Conservation (phyloP, 1,140 invertebrate species). For the Drosophila quadrilineata region DNA sequence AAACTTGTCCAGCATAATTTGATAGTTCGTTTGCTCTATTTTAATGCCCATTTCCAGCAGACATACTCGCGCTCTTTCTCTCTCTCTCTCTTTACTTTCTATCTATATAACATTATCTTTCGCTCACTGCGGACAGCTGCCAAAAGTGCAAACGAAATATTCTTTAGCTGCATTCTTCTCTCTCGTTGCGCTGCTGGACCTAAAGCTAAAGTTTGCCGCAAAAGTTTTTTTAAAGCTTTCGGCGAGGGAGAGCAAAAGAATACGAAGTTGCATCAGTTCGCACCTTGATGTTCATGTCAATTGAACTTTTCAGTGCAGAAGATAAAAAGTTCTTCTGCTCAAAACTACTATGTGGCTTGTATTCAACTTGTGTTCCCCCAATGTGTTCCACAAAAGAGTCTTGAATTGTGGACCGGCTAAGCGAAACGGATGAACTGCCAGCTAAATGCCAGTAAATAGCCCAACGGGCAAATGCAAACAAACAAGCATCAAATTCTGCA, state of each 20-base stretch:
- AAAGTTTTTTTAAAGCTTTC: conserved; percentile 12
- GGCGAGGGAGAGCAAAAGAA: not conserved
- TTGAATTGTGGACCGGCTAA: conserved; percentile 43
- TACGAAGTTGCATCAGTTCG: conserved; percentile 9
- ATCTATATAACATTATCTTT: not conserved
- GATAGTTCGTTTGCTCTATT: conserved; percentile 26
- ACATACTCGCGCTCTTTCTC: not conserved
- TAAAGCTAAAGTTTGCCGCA: conserved; percentile 11
- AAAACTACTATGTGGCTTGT: too few species aligned
- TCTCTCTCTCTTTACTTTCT: not conserved
- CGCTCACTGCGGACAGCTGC: conserved; percentile 8
- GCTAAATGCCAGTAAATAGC: conserved; percentile 42
- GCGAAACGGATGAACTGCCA: conserved; percentile 11
- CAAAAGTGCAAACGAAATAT: conserved; percentile 32
- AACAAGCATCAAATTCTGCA: conserved; percentile 22
- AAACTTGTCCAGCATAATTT: conserved; percentile 35
- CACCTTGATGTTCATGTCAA: conserved; percentile 26
- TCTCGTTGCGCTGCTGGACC: not conserved
- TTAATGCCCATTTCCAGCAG: conserved; percentile 2
- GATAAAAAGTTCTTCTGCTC: conserved; percentile 34
- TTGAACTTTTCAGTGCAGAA: conserved; percentile 2
- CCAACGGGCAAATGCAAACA: conserved; percentile 35
- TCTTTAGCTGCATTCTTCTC: conserved; percentile 2
- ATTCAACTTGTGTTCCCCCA: conserved; percentile 15
- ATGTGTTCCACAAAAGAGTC: conserved; percentile 30